Conservation (phyloP, 2,113 vertebrate genomes). For the Plectropomus leopardus region DNA sequence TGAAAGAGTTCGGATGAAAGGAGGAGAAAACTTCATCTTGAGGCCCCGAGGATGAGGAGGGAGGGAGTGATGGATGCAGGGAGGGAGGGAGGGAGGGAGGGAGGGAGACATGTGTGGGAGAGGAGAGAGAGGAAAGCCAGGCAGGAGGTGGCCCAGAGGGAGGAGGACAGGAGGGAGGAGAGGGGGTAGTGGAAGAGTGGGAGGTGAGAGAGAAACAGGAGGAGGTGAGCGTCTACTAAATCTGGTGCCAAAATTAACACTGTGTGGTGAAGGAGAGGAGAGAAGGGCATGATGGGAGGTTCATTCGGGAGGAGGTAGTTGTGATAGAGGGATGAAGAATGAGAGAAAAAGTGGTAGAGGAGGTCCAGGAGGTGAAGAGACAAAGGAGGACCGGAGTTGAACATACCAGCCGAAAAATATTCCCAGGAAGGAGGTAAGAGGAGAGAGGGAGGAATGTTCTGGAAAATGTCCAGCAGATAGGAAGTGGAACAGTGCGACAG, state of each 20-base stretch:
- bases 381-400: slow-evolving; percentile 37
- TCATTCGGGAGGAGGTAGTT: background rate
- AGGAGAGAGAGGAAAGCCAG: background rate
- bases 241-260: background rate
- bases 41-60: slow-evolving; percentile 1
- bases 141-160: background rate
- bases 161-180: background rate
- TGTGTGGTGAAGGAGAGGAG: background rate
- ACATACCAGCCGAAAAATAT: slow-evolving; percentile 21
- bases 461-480: slow-evolving; percentile 65
- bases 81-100: background rate
- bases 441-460: slow-evolving; percentile 61
- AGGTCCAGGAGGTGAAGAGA: slow-evolving; percentile 1
- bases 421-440: background rate
- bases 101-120: background rate
- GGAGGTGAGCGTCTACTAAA: background rate
- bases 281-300: background rate
- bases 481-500: slow-evolving; percentile 60
- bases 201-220: background rate
- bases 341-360: background rate
- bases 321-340: background rate
- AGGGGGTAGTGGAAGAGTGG: too few relatives aligned
- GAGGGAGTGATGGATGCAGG: slow-evolving; percentile 25
- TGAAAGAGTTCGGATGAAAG: slow-evolving; percentile 16
- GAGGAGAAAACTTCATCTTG: slow-evolving; percentile 4